Base-by-base conservation (phyloP, 2,888 invertebrate species). In the Drosophila neutralis region DNA sequence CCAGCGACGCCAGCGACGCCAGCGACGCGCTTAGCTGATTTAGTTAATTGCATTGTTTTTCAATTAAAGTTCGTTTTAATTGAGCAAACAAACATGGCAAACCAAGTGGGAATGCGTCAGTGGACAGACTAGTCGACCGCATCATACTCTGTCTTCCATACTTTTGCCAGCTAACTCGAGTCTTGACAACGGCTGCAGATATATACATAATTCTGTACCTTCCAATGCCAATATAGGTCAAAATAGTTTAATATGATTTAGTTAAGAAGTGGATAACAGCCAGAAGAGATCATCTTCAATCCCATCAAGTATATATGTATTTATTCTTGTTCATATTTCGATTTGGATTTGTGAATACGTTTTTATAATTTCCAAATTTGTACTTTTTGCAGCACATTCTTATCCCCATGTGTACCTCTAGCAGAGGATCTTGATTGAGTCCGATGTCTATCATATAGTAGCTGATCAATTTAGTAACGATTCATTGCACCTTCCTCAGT, bases 31-130 rank as follows among this genome's bases (percentile, higher is more conserved):
- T 87, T 89, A 83, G 80, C 89, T 87, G 90, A 90, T 87, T 87
- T 87, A 84, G 85, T 84, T 90, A 90, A 87, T 87, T 90, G 85
- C 89, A 90, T 89, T 90, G 90, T 90, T 89, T 89, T 90, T 90
- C 90, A 87, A 87, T 87, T 90, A 87, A 83, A 89, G 76, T 82
- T 87, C 71, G 74, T 84, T 83, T 89, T 80, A 90, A 89, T 89
- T 90, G 89, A 75, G 84, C 75, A 90, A 90, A 90, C 87, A 89
- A 83, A 79, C 80, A 74, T 15, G 31, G 35, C 36, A 51, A 58
- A 24, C 24, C 24, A 45, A 35, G 6, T 38, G 29, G n/a, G 5
- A 21, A 27, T 15, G n/a, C 27, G 13, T 13, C 15, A 15, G 1
- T 5, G 2, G n/a, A 13, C 4, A 13, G 2, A 24, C 45, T n/a